Base-by-base conservation (phyloP, 2,113 vertebrate species). In the Jaculus jaculus region DNA sequence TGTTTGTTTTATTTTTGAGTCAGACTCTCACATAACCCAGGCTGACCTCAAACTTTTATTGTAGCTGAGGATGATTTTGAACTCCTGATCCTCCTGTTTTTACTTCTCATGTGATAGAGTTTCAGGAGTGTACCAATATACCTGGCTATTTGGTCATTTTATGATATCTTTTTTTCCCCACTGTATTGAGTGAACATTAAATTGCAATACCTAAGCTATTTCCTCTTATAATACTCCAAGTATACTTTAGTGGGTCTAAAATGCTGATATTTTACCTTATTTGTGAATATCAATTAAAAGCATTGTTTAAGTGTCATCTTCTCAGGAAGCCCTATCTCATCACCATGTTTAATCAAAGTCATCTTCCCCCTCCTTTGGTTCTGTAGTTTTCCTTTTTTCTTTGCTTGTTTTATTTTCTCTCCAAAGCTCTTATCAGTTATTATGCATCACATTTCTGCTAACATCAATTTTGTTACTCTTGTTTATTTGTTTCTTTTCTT, bases 231-330 rank as follows among this genome's bases (percentile, higher is more conserved):
- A 18, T 88, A 94, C 74, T 92, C 94, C 93, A 96, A 89, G 84
- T 96, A 94, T 91, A 81, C 47, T 94, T 72, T 93, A 96, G 39
- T 93, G 94, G 73, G 60, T 89, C 88, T 72, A 97, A 95, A 83
- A 92, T 96, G 92, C 69, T 96, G 94, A 94, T 65, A 73, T 73
- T 96, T 96, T 96, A 93, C 96, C 13, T 73, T 80, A 0, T 63
- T 79, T 75, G 21, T 71, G 79, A 39, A 39, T 88, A 84, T 39
- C 87, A 61, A 72, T 34, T 84, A 77, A 80, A 89, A 65, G 37
- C 83, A 37, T 77, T 58, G 26, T 68, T 81, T 21, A 61, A 5
- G 16, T 21, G 3, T 42, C 42, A 84, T 30, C n/a, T 84, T 90
- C 37, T 68, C 8, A 26, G 20, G 23, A 65, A 79, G 39, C 42